phyloP scores from a whole-genome alignment of 2,888 invertebrate genomes.

The Andrena marginata region DNA sequence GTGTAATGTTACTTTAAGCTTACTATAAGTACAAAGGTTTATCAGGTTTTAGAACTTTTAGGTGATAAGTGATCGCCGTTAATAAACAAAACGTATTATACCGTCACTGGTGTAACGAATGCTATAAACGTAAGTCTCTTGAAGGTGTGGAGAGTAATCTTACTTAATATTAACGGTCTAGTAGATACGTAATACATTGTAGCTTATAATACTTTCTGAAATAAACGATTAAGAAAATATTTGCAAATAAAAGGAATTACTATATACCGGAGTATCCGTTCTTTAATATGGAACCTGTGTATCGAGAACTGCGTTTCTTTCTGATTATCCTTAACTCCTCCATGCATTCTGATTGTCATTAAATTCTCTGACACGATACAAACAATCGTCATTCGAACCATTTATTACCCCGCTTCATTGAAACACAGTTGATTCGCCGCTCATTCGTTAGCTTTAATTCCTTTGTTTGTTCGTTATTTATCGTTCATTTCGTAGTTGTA shows the following conservation, averaged over 20 bases:
- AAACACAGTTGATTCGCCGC: background rate
- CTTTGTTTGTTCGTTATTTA: background rate
- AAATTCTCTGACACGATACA: conserved; percentile 8
- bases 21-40: background rate
- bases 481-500: background rate
- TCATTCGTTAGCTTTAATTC: background rate
- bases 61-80: too few species aligned
- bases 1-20: background rate
- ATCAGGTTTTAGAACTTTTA: too few species aligned
- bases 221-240: conserved; percentile 30
- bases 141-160: background rate
- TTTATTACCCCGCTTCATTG: background rate
- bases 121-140: background rate
- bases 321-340: conserved; percentile 17
- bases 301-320: conserved; percentile 3
- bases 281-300: conserved; percentile 29
- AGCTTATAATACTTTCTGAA: conserved; percentile 23
- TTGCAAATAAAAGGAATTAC: conserved; percentile 43
- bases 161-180: background rate
- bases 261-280: conserved; percentile 27
- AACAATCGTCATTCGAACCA: background rate
- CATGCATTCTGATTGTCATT: conserved; percentile 2
- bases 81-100: conserved; percentile 1
- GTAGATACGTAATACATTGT: conserved; percentile 21
- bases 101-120: conserved; percentile 4